Base-by-base conservation (phyloP, 2,113 vertebrate genomes). In the Gasterosteus aculeatus region DNA sequence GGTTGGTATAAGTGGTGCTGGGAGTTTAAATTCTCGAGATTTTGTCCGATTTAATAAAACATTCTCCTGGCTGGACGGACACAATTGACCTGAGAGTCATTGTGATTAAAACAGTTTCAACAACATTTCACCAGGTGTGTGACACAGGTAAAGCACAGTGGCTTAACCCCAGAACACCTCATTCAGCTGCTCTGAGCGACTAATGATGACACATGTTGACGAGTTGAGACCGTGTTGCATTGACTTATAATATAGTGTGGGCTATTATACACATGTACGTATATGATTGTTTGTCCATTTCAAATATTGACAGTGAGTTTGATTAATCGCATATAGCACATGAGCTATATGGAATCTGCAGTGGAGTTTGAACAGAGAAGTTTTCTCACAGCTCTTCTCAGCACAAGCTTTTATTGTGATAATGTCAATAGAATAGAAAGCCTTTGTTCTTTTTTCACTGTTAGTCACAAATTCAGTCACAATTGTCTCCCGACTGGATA, bases 381-480 rank as follows among this genome's bases (percentile, higher is more conserved):
- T 64, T 26, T 0, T 63, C 18, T 2, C 49, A 19, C 22, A 57
- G 65, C 51, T 60, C 2, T 38, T 67, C 39, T 31, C 19, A 41
- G 56, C 31, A 60, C 14, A 3, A 71, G 39, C 18, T 49, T 81
- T 44, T 75, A 46, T 59, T 82, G 31, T 64, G 46, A 73, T 57
- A 53, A 53, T 47, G 74, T 53, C 31, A 69, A 10, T 54, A 3
- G 63, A 14, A 71, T 22, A 35, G 42, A 6, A 19, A 33, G 39
- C 51, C 60, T 11, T 44, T 22, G 5, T n/a, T 42, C 33, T 33
- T 33, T 8, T 54, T 75, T 19, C 11, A 75, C 1, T 58, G 33
- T 22, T 66, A 70, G 58, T 58, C n/a, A 68, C 31, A 62, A 53
- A 72, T 67, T n/a, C n/a, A n/a, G 47, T 3, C 78, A 39, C n/a